Evolutionary conservation across 2,113 vertebrate genomes (phyloP), one percentile per base, ranked within the genome.

Genomic region (Misgurnus anguillicaudatus): DNA sequence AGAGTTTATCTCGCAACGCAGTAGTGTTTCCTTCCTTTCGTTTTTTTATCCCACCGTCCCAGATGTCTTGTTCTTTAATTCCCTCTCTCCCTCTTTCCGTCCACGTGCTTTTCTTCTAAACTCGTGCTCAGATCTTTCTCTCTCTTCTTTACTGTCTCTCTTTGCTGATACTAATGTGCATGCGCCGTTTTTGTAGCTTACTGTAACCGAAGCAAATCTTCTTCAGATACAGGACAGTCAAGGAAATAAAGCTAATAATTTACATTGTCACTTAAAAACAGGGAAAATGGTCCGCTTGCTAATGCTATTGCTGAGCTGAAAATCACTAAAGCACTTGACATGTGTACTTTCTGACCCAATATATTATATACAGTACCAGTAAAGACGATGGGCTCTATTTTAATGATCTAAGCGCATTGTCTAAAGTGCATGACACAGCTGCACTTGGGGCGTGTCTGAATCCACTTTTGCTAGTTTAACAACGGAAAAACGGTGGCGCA

Each of bases 41-140:
- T 31, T 31, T 75, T 36, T 17, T 17, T 41, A 67, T 47, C 62
- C 78, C 47, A 11, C 19, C 17, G 41, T 80, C 79, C 79, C 79
- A n/a, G 42, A 61, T 67, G 71, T 60, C 71, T 80, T 79, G 78
- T 79, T 67, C 71, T 68, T 31, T 10, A 75, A 75, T 61, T 75
- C 71, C 71, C 71, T 68, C 42, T 21, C 64, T 61, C 79, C n/a
- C 78, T 58, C 53, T 39, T 48, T 80, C 62, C 63, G 38, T 60
- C 72, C 78, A 51, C 61, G 71, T 74, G 71, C 60, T 61, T 74
- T 53, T 80, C 55, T 53, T 61, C 63, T 75, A 80, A 80, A 80
- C 63, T 68, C 79, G 67, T 1, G 14, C 39, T 75, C 41, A 66
- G 42, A 75, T 75, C 39, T 58, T 11, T 64, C 45, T 42, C 41